Evolutionary conservation across 2,113 vertebrate species (phyloP), one percentile per base, ranked within the genome.

Genomic region (Pelodiscus sinensis): DNA sequence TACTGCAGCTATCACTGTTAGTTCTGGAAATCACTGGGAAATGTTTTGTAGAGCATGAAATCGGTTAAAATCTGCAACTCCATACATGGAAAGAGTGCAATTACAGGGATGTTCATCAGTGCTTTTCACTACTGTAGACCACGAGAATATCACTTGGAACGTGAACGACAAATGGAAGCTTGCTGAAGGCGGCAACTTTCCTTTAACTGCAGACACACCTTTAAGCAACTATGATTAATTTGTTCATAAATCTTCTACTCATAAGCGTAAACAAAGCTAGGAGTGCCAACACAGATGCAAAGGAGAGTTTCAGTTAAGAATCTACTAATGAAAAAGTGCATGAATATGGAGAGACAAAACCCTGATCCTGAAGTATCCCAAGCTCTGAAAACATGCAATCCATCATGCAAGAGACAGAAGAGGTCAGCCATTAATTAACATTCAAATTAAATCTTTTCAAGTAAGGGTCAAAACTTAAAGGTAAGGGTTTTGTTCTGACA

Each of bases 361-460:
- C 81, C 29, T 60, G 87, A 85, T 90, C 84, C 81, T 81, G 57
- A 82, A 80, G 78, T 27, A 94, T 54, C 44, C 44, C 50, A 50
- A 87, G 89, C 92, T 94, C 81, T 65, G 89, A 92, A 92, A 97
- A 92, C 82, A 91, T 75, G 35, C 88, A 90, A 90, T 97, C 95
- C 86, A 96, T 96, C 93, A 97, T 81, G 1, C 38, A 82, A 87
- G 60, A 94, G 93, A 95, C 81, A 89, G 90, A 86, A 97, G 95
- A 97, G 97, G 95, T 97, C 96, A 94, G 85, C 84, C 87, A 93
- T 97, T 97, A 97, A 97, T 98, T 97, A 98, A 95, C 86, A 94
- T 91, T 92, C 92, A 96, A 97, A 97, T 97, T 97, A 97, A 97
- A 97, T 92, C 93, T 97, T 96, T 94, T 96, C 94, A 97, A 90